Evolutionary conservation across 2,888 invertebrate species (phyloP), one percentile per base, ranked within the genome.

Genomic region (Pristionchus entomophagus): DNA sequence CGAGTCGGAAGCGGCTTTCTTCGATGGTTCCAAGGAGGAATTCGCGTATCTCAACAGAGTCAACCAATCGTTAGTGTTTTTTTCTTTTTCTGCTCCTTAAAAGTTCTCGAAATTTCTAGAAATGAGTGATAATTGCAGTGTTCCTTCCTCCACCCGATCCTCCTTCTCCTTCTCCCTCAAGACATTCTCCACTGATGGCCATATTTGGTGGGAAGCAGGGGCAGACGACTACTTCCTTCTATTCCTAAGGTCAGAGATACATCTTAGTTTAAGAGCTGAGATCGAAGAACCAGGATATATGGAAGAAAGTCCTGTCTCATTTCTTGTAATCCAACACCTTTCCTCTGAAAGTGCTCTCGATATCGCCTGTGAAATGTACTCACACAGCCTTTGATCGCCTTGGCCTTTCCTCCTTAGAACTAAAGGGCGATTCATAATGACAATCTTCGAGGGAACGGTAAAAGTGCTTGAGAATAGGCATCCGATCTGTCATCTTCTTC

Each of bases 21-120:
- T 73, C 32, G 85, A 85, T 41, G 85, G 85, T 22, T 41, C 41
- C 12, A 83, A 87, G 22, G 85, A 81, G 17, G 88, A 89, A 78
- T 87, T 87, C 84, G 86, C 87, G 62, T 89, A 88, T 53, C 87
- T 88, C 45, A 90, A 89, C 83, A 87, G 87, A 65, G 87, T 86
- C 69, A 89, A 85, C 56, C 87, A 69, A 19, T 87, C 88, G 89
- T 90, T 26, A 88, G 89, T 87, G 53, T 53, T 22, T 49, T 81
- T 2, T n/a, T 56, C 56, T 56, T 1, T 19, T 29, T 73, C 41
- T 41, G n/a, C 19, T 22, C 56, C n/a, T n/a, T n/a, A n/a, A n/a
- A n/a, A n/a, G n/a, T n/a, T n/a, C n/a, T n/a, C n/a, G n/a, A n/a
- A n/a, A n/a, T n/a, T n/a, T n/a, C n/a, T n/a, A n/a, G n/a, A n/a